A percentile compares a stretch with the other conserved stretches of the same genome.
phyloP scores from a whole-genome alignment of 2,797 vertebrate species.

The Muraenolepis orangiensis region DNA sequence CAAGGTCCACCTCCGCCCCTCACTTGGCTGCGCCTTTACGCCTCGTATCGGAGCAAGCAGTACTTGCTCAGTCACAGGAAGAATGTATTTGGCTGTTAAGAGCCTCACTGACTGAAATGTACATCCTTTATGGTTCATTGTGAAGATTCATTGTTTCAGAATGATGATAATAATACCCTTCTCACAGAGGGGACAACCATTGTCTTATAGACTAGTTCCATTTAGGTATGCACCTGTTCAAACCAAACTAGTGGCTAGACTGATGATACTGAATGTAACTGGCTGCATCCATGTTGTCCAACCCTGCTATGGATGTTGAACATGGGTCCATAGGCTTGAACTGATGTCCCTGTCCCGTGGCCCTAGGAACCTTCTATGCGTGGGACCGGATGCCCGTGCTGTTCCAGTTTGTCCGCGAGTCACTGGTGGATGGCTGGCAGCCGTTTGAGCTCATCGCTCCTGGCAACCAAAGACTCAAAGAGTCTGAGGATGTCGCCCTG shows the following conservation, averaged over 20 bases:
- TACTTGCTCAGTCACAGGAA: no score
- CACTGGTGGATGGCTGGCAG: conserved; percentile 86
- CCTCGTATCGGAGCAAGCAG: no score
- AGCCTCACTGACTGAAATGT: no score
- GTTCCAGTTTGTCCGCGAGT: conserved; percentile 83
- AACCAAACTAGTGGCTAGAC: not conserved
- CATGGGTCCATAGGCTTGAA: not conserved
- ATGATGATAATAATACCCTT: not conserved
- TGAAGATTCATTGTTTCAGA: no score
- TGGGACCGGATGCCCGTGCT: conserved; percentile 80
- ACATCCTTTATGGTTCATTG: no score
- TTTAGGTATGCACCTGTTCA: not conserved
- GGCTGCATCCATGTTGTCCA: not conserved
- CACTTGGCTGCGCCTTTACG: no score
- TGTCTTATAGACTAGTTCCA: no score
- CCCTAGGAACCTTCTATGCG: conserved; percentile 87
- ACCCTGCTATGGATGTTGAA: not conserved
- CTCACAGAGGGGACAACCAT: not conserved
- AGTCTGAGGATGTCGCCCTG: conserved; percentile 75
- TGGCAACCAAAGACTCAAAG: conserved; percentile 81
- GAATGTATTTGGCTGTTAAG: no score
- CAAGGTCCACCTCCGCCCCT: conserved; percentile 71
- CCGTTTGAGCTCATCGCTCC: conserved; percentile 91
- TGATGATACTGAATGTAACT: not conserved
- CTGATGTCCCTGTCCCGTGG: not conserved